A percentile compares a stretch with the other conserved stretches of the same genome.
Evolutionary conservation across 2,888 invertebrate species (phyloP).

Genomic region (Schrankia costaestrigalis): DNA sequence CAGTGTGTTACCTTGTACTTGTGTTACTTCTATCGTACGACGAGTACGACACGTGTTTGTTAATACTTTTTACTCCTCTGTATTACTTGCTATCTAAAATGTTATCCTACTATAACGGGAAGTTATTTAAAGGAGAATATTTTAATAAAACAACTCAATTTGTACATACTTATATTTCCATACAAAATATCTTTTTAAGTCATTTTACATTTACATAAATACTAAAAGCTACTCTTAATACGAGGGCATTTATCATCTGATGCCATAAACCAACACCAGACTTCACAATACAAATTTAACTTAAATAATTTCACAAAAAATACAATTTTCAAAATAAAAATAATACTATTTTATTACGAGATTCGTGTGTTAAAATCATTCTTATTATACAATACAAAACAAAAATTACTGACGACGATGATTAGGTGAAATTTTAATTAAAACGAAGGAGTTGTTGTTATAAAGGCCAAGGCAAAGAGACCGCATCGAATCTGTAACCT

Average conservation of each 20-base stretch:
- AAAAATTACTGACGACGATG: too few species aligned
- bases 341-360: constrained; percentile 10
- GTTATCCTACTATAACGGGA: too few species aligned
- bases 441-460: too few species aligned
- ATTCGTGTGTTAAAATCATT: neutral
- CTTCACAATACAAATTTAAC: constrained; percentile 19
- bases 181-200: constrained; percentile 58
- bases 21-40: too few species aligned
- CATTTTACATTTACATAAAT: constrained; percentile 45
- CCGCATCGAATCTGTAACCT: too few species aligned
- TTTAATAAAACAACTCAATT: constrained; percentile 5
- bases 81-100: too few species aligned
- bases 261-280: constrained; percentile 19
- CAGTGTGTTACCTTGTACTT: too few species aligned
- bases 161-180: constrained; percentile 47
- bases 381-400: too few species aligned
- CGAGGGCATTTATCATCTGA: constrained; percentile 33
- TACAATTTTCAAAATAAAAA: constrained; percentile 7
- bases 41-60: too few species aligned
- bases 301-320: constrained; percentile 8
- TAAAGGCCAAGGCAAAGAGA: too few species aligned
- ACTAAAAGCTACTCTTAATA: constrained; percentile 38
- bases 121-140: neutral
- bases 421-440: too few species aligned
- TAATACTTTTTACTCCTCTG: too few species aligned